Conservation (phyloP, 2,888 invertebrate species). For the Gerris lacustris region DNA sequence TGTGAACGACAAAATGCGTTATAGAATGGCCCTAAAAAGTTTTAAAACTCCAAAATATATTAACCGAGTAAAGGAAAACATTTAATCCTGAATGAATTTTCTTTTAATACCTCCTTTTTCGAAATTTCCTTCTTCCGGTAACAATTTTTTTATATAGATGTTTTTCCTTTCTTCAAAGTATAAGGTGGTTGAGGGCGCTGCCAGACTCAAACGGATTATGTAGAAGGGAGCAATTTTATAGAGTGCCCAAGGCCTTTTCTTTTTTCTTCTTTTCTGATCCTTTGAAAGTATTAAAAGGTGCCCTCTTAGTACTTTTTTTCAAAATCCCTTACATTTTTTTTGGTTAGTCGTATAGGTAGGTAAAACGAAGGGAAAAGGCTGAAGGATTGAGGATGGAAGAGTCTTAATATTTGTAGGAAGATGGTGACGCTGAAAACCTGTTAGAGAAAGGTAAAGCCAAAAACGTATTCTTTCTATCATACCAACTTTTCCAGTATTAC, state of each 20-base stretch:
- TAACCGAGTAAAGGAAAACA: no score
- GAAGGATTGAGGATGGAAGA: background rate
- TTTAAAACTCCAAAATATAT: no score
- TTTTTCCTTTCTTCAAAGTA: no score
- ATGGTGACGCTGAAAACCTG: background rate
- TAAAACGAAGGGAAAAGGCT: background rate
- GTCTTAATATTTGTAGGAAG: background rate
- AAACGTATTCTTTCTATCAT: background rate
- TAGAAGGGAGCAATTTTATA: background rate
- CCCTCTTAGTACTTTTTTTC: background rate
- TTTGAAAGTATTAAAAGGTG: background rate
- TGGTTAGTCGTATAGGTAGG: background rate
- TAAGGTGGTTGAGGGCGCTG: background rate
- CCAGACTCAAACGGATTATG: slow-evolving; percentile 3
- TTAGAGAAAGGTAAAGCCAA: background rate
- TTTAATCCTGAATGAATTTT: no score
- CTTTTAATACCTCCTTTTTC: no score
- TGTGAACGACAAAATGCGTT: no score
- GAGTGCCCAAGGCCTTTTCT: slow-evolving; percentile 1
- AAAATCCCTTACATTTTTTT: no score
- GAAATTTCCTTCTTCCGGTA: no score
- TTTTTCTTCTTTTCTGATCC: background rate
- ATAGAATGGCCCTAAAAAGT: no score
- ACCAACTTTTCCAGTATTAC: no score
- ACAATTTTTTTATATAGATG: no score